Percentiles rank a stretch among this genome's conserved stretches.
These are phyloP conservation scores for Pogonocherus hispidulus DNA, from an alignment of 2,888 invertebrate species.

Conservation along the genomic window DNA sequence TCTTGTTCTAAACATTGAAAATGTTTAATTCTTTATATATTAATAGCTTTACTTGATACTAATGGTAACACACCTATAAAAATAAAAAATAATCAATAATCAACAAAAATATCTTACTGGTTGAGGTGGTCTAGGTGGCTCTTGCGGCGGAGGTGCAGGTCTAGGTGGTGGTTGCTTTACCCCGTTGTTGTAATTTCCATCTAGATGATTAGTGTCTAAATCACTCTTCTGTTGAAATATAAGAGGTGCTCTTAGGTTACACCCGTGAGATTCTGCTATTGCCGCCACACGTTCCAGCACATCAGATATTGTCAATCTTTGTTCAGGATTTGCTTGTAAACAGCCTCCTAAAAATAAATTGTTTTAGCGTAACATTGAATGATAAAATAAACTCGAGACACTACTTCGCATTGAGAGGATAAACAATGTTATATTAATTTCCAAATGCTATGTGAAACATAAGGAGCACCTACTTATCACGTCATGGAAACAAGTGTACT, in stretches of 20 bases:
- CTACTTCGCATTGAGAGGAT: no score
- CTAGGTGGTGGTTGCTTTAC: conserved; percentile 59
- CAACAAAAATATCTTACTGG: conserved; percentile 28
- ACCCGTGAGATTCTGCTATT: conserved; percentile 87
- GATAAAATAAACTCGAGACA: no score
- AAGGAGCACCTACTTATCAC: conserved; percentile 80
- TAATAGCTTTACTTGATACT: no score
- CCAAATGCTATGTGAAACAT: no score
- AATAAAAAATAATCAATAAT: background rate
- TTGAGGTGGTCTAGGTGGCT: conserved; percentile 51
- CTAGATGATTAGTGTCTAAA: conserved; percentile 50
- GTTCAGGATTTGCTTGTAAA: conserved; percentile 85
- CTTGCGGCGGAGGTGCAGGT: conserved; percentile 57
- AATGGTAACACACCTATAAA: no score
- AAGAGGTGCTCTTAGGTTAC: conserved; percentile 86
- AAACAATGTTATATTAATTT: no score
- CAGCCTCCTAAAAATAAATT: conserved; percentile 80
- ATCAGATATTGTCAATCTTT: conserved; percentile 83
- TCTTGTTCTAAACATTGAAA: no score
- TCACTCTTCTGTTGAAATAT: conserved; percentile 64
- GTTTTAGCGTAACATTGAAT: no score
- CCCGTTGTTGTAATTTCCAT: conserved; percentile 55
- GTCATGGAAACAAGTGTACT: conserved; percentile 88
- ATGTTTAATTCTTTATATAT: no score
- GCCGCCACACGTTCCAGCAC: conserved; percentile 90